phyloP scores from a whole-genome alignment of 2,113 vertebrate genomes.

The Rhinolophus ferrumequinum region DNA sequence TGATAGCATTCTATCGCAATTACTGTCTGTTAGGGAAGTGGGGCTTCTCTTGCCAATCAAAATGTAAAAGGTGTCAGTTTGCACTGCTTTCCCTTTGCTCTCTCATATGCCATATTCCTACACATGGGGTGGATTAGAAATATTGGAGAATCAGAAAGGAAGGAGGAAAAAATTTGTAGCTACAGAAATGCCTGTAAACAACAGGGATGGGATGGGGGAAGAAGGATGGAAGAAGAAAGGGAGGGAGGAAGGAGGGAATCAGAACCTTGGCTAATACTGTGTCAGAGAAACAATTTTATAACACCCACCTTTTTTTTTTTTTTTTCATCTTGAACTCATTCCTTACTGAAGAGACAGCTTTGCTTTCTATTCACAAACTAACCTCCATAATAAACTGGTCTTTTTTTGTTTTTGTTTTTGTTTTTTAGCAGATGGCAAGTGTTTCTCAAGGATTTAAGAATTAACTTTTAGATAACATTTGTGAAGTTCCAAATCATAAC shows the following conservation, averaged over 20 bases:
- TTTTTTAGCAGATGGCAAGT: slow-evolving; percentile 20
- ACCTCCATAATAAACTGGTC: slow-evolving; percentile 56
- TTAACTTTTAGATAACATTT: slow-evolving; percentile 76
- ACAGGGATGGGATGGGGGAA: background rate
- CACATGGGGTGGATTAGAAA: background rate
- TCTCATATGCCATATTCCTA: slow-evolving; percentile 29
- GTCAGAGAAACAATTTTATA: slow-evolving; percentile 24
- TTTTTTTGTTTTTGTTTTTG: background rate
- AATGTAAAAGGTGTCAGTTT: background rate
- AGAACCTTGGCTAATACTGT: background rate
- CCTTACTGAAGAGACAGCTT: background rate
- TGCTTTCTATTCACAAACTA: slow-evolving; percentile 49
- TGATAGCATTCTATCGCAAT: slow-evolving; percentile 26
- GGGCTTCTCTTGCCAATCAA: background rate
- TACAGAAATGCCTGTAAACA: background rate
- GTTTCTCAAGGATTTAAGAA: slow-evolving; percentile 80
- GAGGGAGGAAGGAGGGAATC: background rate
- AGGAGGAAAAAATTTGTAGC: background rate
- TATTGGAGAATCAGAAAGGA: slow-evolving; percentile 35
- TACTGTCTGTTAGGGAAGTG: background rate
- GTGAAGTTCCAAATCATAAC: slow-evolving; percentile 80
- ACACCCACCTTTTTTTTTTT: background rate
- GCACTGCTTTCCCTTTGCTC: slow-evolving; percentile 18
- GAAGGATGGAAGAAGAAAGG: background rate
- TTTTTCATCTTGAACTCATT: background rate